Conservation (phyloP, 2,888 invertebrate genomes). For the Campoplex nolae region DNA sequence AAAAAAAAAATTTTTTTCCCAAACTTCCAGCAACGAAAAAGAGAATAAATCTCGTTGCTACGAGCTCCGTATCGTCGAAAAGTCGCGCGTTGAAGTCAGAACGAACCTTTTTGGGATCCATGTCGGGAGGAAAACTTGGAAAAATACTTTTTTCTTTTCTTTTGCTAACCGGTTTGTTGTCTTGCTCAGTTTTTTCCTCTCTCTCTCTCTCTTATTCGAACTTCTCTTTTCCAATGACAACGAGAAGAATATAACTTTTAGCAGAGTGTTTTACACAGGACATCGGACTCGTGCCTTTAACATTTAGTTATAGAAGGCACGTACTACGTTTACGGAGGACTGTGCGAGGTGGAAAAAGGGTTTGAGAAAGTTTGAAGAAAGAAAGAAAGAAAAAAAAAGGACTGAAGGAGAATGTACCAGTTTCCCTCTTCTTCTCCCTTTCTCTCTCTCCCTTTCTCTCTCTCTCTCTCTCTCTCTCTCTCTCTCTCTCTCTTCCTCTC, state of each 20-base stretch:
- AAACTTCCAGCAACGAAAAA: not conserved
- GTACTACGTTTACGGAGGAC: slow-evolving; percentile 27
- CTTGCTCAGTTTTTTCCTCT: not conserved
- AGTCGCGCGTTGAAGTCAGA: slow-evolving; percentile 46
- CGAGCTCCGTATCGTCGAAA: slow-evolving; percentile 62
- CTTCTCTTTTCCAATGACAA: slow-evolving; percentile 47
- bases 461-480: slow-evolving; percentile 36
- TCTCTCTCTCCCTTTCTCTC: not conserved
- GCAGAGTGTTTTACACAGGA: slow-evolving; percentile 68
- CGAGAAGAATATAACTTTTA: slow-evolving; percentile 69
- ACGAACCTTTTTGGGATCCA: slow-evolving; percentile 27
- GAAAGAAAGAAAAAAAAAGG: slow-evolving; percentile 21
- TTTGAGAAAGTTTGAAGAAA: slow-evolving; percentile 47
- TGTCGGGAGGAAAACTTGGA: slow-evolving; percentile 69
- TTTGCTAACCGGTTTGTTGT: slow-evolving; percentile 5
- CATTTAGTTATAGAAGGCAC: slow-evolving; percentile 25
- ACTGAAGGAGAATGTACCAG: slow-evolving; percentile 24
- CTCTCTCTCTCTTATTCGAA: slow-evolving; percentile 1
- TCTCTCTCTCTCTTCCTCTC: slow-evolving; percentile 13
- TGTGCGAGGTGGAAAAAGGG: slow-evolving; percentile 38
- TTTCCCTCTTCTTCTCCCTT: not conserved
- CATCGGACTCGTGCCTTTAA: slow-evolving; percentile 55
- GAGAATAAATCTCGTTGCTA: slow-evolving; percentile 48
- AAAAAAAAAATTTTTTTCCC: not conserved
- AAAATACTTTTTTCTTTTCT: slow-evolving; percentile 60